A percentile compares a stretch with the other conserved stretches of the same genome.
Evolutionary conservation across 2,888 invertebrate genomes (phyloP).

Genomic region (Branchipolynoe longqiensis): DNA sequence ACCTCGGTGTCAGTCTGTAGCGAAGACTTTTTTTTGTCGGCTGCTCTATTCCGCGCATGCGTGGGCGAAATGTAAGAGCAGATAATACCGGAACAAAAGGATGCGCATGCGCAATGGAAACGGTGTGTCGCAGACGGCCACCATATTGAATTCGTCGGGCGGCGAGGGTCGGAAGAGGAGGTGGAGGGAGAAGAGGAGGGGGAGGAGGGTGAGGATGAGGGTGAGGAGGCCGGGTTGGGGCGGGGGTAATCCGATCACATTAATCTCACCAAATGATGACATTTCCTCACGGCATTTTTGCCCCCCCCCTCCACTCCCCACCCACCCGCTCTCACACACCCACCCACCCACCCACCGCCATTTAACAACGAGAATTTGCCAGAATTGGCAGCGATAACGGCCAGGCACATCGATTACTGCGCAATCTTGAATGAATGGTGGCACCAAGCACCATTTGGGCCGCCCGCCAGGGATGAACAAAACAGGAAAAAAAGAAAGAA

Average conservation of each 20-base stretch:
- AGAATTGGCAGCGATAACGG: slow-evolving; percentile 18
- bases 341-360: not conserved
- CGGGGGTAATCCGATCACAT: slow-evolving; percentile 28
- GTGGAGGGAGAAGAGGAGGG: too few species aligned
- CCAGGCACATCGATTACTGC: slow-evolving; percentile 19
- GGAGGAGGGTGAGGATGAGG: too few species aligned
- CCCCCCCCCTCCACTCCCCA: not conserved
- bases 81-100: slow-evolving; percentile 27
- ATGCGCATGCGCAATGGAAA: slow-evolving; percentile 9
- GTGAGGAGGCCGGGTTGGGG: too few species aligned
- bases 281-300: slow-evolving; percentile 46
- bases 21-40: too few species aligned
- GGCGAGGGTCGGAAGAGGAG: too few species aligned
- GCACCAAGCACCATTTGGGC: slow-evolving; percentile 14
- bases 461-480: too few species aligned
- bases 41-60: too few species aligned
- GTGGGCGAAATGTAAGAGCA: not conserved
- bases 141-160: slow-evolving; percentile 15
- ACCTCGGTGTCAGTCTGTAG: too few species aligned
- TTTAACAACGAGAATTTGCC: not conserved
- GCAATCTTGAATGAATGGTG: slow-evolving; percentile 1
- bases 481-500: too few species aligned
- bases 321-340: too few species aligned
- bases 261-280: slow-evolving; percentile 48
- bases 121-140: not conserved